Base-by-base conservation (phyloP, 1,140 invertebrate genomes). In the Copidosoma floridanum region DNA sequence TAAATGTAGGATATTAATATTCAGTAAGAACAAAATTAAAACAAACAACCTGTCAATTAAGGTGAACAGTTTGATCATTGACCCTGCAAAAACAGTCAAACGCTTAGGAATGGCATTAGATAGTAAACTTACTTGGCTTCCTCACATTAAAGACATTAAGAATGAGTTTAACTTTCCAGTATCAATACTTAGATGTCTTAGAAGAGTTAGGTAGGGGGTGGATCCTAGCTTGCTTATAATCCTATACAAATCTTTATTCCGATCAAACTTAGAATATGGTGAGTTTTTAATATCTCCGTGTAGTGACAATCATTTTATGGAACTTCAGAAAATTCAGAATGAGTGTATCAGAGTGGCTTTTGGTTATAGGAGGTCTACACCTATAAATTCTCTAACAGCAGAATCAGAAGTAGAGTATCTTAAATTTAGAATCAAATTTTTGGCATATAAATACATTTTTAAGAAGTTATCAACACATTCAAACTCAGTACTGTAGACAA, bases 311-410 rank as follows among this genome's bases (percentile, higher is more conserved):
- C 8, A 23, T 14, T 23, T 46, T 7, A 5, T 7, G 3, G 18
- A 6, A 21, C 18, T 46, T 46, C 43, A 53, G 35, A 55, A 43
- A 55, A 55, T 14, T 43, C 18, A 41, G 40, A 55, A 55, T 23
- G 6, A 6, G 23, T n/a, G 5, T 16, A 41, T 55, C 8, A 55
- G 26, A 43, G 16, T 43, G n/a, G 52, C 52, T 24, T 26, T 55
- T 37, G 52, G 38, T 4, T 55, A 55, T 24, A 21, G 52, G 5
- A 55, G 43, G 2, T 43, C 37, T 23, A 55, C 37, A 8, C 52
- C 52, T 16, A 55, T 43, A 6, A 55, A 41, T 26, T 21, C 43
- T 23, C 16, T 41, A 23, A 23, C 12, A n/a, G 38, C 52, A 3
- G 52, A 55, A 26, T 24, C 52, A 2, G 29, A 43, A 20, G 27